Conservation (phyloP, 92 coral and sea anemone genomes). For the Muricea muricata region DNA sequence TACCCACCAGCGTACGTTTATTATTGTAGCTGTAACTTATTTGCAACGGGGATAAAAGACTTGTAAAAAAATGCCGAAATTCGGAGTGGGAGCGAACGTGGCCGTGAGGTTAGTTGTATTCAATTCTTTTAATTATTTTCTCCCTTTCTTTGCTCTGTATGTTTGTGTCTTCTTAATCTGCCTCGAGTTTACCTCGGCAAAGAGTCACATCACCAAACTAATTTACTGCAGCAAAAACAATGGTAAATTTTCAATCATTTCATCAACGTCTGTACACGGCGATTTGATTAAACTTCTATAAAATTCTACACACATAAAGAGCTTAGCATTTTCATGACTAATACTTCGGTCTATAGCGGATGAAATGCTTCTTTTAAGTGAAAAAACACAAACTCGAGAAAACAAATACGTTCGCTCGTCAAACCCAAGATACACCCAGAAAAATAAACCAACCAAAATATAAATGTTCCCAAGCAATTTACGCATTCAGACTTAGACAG, state of each 20-base stretch:
- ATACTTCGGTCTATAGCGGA: background rate
- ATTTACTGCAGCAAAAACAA: background rate
- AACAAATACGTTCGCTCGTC: background rate
- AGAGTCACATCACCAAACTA: background rate
- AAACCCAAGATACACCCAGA: background rate
- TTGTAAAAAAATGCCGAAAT: background rate
- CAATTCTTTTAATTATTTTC: background rate
- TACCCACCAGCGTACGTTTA: background rate
- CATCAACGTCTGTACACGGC: background rate
- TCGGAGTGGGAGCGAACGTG: slow-evolving; percentile 3
- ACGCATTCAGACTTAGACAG: background rate
- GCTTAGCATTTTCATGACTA: too few relatives aligned
- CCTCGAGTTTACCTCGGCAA: background rate
- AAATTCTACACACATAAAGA: background rate
- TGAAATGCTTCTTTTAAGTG: background rate
- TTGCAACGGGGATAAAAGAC: background rate
- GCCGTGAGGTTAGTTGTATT: background rate
- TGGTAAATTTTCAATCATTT: background rate
- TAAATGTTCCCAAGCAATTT: background rate
- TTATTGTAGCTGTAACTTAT: background rate
- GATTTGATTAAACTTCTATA: background rate
- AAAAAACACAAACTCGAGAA: background rate
- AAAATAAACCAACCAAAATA: background rate
- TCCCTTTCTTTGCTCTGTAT: background rate
- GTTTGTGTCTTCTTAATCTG: background rate